Evolutionary conservation across 2,888 invertebrate genomes (phyloP).

Genomic region (Hypselothyrea guttata): DNA sequence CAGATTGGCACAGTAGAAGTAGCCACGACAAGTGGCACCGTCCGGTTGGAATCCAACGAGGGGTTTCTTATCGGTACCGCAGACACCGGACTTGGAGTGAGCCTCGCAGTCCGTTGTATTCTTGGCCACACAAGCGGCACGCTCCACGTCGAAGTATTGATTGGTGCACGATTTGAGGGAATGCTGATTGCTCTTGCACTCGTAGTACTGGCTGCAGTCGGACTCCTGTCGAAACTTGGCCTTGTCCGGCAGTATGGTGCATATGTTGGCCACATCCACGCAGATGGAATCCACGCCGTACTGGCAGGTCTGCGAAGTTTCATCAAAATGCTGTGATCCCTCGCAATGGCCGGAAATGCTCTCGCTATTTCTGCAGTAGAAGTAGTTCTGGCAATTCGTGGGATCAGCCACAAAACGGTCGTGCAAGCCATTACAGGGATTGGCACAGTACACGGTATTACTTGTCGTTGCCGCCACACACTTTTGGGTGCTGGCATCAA

Average conservation of each 20-base stretch:
- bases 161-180: constrained; percentile 29
- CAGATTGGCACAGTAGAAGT: constrained; percentile 59
- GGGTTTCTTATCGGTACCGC: constrained; percentile 32
- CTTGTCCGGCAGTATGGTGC: constrained; percentile 63
- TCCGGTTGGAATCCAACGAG: constrained; percentile 50
- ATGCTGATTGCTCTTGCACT: constrained; percentile 56
- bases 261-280: constrained; percentile 68
- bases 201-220: constrained; percentile 70
- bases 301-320: constrained; percentile 62
- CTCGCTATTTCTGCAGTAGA: constrained; percentile 63
- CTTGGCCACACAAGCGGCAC: constrained; percentile 51
- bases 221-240: constrained; percentile 59
- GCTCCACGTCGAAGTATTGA: constrained; percentile 67
- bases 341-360: constrained; percentile 50
- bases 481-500: constrained; percentile 44
- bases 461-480: constrained; percentile 54
- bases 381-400: constrained; percentile 64
- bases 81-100: constrained; percentile 60
- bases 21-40: constrained; percentile 74
- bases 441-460: constrained; percentile 58
- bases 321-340: constrained; percentile 56
- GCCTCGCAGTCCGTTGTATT: constrained; percentile 50
- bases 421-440: constrained; percentile 59
- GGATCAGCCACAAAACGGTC: constrained; percentile 65
- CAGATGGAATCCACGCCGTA: constrained; percentile 59